Conservation (phyloP, 2,797 vertebrate genomes). For the Numenius phaeopus region DNA sequence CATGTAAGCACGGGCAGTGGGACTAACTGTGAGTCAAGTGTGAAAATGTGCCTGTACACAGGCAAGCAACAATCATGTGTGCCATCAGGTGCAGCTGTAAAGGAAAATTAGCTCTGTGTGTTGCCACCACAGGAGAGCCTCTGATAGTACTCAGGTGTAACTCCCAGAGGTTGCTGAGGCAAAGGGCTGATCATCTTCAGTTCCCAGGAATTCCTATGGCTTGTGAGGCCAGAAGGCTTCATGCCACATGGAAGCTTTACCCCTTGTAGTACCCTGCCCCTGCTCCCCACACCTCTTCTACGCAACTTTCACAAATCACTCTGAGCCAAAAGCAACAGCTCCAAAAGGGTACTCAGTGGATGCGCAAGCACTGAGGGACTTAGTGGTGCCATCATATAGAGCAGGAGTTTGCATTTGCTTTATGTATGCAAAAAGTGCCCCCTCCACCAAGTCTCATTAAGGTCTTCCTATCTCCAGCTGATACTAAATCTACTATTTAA, state of each 20-base stretch:
- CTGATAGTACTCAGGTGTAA: not conserved
- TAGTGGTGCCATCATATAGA: not conserved
- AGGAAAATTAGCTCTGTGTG: not conserved
- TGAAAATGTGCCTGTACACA: not conserved
- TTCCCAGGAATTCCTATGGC: not conserved
- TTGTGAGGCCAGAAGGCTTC: not conserved
- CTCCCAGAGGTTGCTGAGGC: not conserved
- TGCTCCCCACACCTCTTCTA: not conserved
- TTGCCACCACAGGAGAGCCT: accelerated
- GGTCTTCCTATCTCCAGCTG: not conserved
- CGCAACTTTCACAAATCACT: not conserved
- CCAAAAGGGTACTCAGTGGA: not conserved
- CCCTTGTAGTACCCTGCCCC: not conserved
- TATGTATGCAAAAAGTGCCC: not conserved
- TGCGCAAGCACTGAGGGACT: not conserved
- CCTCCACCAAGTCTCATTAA: not conserved
- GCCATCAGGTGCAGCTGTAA: not conserved
- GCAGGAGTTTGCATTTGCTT: not conserved
- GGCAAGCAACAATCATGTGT: not conserved
- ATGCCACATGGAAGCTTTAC: not conserved
- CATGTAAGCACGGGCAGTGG: accelerated
- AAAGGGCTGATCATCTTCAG: not conserved
- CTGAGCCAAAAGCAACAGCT: not conserved
- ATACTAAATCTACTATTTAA: not conserved
- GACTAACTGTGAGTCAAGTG: not conserved